Evolutionary conservation across 2,797 vertebrate species (phyloP), one percentile per base, ranked within the genome.

Genomic region (Nasua narica): DNA sequence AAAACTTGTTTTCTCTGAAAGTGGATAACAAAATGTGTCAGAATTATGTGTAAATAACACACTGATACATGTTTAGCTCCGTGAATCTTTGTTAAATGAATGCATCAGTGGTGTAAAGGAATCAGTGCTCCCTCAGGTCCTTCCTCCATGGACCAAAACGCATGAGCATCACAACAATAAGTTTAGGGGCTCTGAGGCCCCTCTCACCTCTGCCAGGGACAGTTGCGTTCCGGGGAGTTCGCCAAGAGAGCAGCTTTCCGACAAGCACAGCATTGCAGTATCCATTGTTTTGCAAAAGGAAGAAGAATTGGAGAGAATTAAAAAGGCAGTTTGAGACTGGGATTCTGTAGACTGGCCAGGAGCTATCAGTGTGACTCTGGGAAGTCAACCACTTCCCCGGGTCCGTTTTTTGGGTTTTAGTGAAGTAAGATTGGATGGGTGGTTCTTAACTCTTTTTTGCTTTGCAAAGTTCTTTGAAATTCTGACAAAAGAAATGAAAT

Each of bases 251-350:
- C 23, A 9, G 40, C 50, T 74, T 96, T 86, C 88, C 90, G 74
- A 58, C 86, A 89, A 87, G 32, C 32, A 8, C 69, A 60, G 54
- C 35, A 37, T 37, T 52, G 25, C 62, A 60, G 54, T 48, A 56
- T 82, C 62, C 37, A 87, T 76, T 90, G 76, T 87, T 81, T 92
- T 87, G 69, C 46, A 74, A 89, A 96, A 96, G 18, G 89, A 90
- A 67, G 29, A 92, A 60, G 32, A 87, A 77, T 58, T n/a, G 4
- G 72, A 77, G 62, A 70, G 96, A 62, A 72, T 43, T 37, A 1
- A 70, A 87, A 72, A 82, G 78, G 56, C 32, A 25, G 14, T 88
- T 94, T 97, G 32, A 65, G 70, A 65, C 40, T 4, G 14, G 40
- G 93, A 37, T 81, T 91, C 58, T 82, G 9, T 72, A 58, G 35